Conservation (phyloP, 2,797 vertebrate genomes). For the Miichthys miiuy region DNA sequence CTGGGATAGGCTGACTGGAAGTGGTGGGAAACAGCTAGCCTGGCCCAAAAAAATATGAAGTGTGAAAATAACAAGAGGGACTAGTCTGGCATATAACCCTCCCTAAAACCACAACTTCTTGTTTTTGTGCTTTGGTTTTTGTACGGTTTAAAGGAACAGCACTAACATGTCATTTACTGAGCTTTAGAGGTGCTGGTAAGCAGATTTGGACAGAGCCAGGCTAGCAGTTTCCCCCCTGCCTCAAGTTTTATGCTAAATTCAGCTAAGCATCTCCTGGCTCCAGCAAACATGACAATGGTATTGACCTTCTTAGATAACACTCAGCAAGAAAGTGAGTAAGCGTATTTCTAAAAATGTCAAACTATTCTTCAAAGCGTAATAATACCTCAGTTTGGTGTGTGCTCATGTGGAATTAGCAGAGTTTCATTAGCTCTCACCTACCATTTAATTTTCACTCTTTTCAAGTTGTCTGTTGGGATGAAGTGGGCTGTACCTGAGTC, state of each 20-base stretch:
- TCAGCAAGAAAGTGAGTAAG: not conserved
- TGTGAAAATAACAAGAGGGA: not conserved
- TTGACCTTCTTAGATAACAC: not conserved
- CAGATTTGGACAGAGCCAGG: not conserved
- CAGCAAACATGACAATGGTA: not conserved
- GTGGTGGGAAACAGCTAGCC: not conserved
- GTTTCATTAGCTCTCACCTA: slow-evolving; percentile 29
- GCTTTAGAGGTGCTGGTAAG: not conserved
- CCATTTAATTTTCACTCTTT: slow-evolving; percentile 44
- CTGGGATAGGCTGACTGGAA: not conserved
- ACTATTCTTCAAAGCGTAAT: not conserved
- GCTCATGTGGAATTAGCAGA: slow-evolving; percentile 15
- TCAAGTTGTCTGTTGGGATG: slow-evolving; percentile 53
- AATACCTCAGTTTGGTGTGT: not conserved
- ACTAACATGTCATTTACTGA: not conserved
- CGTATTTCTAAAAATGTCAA: not conserved
- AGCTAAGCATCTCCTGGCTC: not conserved
- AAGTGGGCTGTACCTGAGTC: slow-evolving; percentile 56
- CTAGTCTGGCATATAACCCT: no score
- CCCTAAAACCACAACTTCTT: not conserved
- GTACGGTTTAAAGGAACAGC: not conserved
- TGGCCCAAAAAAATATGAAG: not conserved
- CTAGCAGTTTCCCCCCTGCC: not conserved
- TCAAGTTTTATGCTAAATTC: not conserved
- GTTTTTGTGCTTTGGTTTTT: not conserved